Evolutionary conservation across 1,140 invertebrate species (phyloP), one percentile per base, ranked within the genome.

Genomic region (Drosophila neocordata): DNA sequence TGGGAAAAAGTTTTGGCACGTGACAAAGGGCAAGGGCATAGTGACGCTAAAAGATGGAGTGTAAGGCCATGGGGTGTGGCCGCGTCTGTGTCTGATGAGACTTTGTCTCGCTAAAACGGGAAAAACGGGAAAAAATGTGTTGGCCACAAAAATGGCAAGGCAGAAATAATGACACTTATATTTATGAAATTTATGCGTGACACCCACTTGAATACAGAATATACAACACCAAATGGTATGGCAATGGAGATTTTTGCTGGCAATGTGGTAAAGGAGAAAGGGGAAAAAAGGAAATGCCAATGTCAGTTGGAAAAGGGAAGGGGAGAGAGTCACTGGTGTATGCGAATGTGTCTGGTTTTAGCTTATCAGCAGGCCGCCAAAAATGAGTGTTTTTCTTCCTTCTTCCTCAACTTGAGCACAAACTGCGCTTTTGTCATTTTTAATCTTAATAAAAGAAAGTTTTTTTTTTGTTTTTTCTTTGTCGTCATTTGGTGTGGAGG

Each of bases 161-260:
- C 80, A 75, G 56, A 79, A 83, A 88, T 88, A 88, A 88, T 88
- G 83, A 89, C 73, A 77, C 83, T 89, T 77, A 89, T 89, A 89
- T 88, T 88, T 88, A 88, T 88, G 83, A 88, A 89, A 88, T 89
- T 88, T 89, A 88, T 88, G 84, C 83, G 83, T 88, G 83, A 88
- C 83, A 87, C 83, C 76, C 83, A 87, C 83, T 87, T 83, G 72
- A 79, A 65, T 76, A 56, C 82, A 60, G 57, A 84, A 79, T 67
- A 69, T 59, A 61, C 41, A 48, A 20, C 15, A 48, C 41, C 15
- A 48, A 44, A 44, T 7, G 66, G 41, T 67, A 69, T 69, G 65
- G 59, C 66, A 38, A 12, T 56, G 41, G 13, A 15, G 41, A 44
- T 20, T 48, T 18, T 7, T n/a, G n/a, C n/a, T n/a, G n/a, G 41